Percentiles rank a stretch among this genome's conserved stretches.
Evolutionary conservation across 1,140 invertebrate genomes (phyloP).

Genomic region (Zaprionus nigranus): DNA sequence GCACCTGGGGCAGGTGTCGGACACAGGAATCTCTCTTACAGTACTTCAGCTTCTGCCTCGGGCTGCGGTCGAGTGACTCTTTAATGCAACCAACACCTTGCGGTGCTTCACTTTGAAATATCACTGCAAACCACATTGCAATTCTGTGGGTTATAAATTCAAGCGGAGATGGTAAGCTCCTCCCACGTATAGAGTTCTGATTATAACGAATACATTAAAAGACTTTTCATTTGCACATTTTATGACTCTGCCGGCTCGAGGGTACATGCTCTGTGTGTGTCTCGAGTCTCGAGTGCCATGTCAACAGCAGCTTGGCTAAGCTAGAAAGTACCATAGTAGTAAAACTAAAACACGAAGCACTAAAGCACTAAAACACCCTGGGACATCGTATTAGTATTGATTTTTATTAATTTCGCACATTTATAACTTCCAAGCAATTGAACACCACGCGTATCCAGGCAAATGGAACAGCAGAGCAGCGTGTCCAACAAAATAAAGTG

Average conservation of each 20-base stretch:
- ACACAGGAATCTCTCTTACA: background rate
- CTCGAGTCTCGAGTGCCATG: slow-evolving; percentile 15
- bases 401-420: slow-evolving; percentile 78
- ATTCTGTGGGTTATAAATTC: background rate
- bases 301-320: slow-evolving; percentile 53
- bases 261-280: too few species aligned
- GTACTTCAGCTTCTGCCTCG: background rate
- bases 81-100: background rate
- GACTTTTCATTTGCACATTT: slow-evolving; percentile 65
- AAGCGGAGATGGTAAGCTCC: slow-evolving; percentile 7
- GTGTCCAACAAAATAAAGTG: background rate
- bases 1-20: background rate
- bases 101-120: background rate
- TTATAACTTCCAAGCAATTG: slow-evolving; percentile 70
- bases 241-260: slow-evolving; percentile 45
- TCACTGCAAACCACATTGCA: too few species aligned
- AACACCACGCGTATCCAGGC: background rate
- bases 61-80: background rate
- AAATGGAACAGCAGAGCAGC: background rate
- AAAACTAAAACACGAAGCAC: slow-evolving; percentile 53
- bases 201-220: slow-evolving; percentile 72
- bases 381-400: slow-evolving; percentile 52
- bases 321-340: slow-evolving; percentile 48
- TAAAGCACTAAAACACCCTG: slow-evolving; percentile 19
- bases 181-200: slow-evolving; percentile 16